phyloP scores from a whole-genome alignment of 2,888 invertebrate species.

The Lycocerus yunnanus region DNA sequence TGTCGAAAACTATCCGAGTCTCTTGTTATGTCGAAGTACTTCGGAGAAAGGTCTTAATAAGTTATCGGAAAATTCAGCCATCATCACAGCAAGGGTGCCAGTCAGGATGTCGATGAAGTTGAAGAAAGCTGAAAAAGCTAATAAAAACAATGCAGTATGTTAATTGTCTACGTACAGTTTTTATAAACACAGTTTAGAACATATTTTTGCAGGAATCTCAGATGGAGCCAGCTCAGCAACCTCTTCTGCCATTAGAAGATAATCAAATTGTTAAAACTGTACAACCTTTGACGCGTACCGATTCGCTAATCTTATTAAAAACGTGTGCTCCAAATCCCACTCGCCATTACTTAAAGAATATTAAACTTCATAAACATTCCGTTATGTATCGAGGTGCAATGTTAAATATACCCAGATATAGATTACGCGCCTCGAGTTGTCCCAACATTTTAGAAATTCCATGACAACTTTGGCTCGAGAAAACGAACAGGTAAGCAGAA shows the following conservation, averaged over 20 bases:
- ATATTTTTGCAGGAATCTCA: slow-evolving; percentile 41
- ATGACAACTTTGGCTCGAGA: slow-evolving; percentile 83
- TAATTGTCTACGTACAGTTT: background rate
- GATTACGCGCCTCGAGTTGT: slow-evolving; percentile 84
- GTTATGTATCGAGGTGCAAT: slow-evolving; percentile 87
- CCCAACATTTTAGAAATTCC: slow-evolving; percentile 89
- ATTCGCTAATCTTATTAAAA: slow-evolving; percentile 57
- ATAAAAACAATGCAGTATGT: background rate
- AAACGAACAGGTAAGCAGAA: slow-evolving; percentile 67
- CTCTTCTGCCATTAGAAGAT: slow-evolving; percentile 6
- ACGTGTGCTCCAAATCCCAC: slow-evolving; percentile 58
- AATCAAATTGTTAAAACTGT: background rate
- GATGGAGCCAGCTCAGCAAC: slow-evolving; percentile 36
- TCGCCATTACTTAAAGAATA: slow-evolving; percentile 74
- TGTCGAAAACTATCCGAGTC: slow-evolving; percentile 73
- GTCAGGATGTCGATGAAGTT: slow-evolving; percentile 69
- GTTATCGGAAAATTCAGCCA: slow-evolving; percentile 50
- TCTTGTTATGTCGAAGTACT: slow-evolving; percentile 66
- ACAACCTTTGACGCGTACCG: slow-evolving; percentile 36
- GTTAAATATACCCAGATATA: slow-evolving; percentile 80
- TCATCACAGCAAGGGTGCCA: slow-evolving; percentile 57
- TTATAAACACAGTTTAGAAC: background rate
- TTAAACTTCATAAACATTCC: slow-evolving; percentile 76
- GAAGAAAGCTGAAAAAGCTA: slow-evolving; percentile 50
- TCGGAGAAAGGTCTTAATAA: slow-evolving; percentile 66